Evolutionary conservation across 1,140 invertebrate genomes (phyloP), one percentile per base, ranked within the genome.

Genomic region (Zaprionus davidi): DNA sequence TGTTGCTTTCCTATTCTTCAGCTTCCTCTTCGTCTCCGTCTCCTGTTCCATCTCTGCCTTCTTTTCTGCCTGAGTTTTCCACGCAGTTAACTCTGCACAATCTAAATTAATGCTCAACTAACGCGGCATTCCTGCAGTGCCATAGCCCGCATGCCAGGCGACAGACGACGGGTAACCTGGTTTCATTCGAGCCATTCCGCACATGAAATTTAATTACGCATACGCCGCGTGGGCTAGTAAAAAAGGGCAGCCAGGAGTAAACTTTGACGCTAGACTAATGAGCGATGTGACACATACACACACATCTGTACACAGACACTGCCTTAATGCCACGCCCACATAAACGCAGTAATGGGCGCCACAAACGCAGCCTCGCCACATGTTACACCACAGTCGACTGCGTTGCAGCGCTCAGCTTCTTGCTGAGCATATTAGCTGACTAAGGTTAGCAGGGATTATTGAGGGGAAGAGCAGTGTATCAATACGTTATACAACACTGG

Each of bases 151-250:
- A 58, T 56, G 67, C 34, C 57, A 31, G 31, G 3, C 6, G 38
- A n/a, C 13, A 22, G 38, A n/a, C 13, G 31, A 31, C 64, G 72
- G 68, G 72, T 78, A 81, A 73, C 74, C 84, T 76, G 68, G 62
- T 84, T 84, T 73, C 74, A 67, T 83, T 83, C 68, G 76, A 80
- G 56, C 70, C 7, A n/a, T 36, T 68, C 22, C 11, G 49, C 49
- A 53, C 53, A 57, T 75, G 57, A 75, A 88, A 88, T 87, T 87
- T 88, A 87, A 87, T 87, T 87, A 90, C 81, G 83, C 83, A 84
- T 84, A 78, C 83, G 78, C 74, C 58, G 55, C 51, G 74, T 81
- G 44, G 58, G 55, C 84, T 53, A 44, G 41, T 2, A 20, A 17
- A 46, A 46, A 17, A 17, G 62, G 68, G 67, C 72, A 64, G 55